Conservation (phyloP, 2,888 invertebrate genomes). For the Lingula anatina region DNA sequence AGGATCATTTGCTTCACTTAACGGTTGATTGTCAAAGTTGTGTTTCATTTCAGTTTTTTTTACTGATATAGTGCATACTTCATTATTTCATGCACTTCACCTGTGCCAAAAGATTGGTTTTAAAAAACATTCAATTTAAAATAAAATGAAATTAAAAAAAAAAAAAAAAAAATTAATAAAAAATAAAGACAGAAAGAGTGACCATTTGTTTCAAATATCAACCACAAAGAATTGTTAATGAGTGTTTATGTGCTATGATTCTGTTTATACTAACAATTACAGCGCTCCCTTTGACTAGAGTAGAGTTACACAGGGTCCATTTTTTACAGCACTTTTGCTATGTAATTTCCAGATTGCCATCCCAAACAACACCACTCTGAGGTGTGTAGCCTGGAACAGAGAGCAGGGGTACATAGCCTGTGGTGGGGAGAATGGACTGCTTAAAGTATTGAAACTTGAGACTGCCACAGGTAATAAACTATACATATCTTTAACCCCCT, state of each 20-base stretch:
- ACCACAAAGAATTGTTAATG: background rate
- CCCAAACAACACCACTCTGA: constrained; percentile 86
- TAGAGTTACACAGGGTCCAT: background rate
- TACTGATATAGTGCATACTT: too few relatives aligned
- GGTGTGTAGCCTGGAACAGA: constrained; percentile 91
- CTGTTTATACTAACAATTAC: background rate
- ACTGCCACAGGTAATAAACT: constrained; percentile 18
- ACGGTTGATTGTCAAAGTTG: too few relatives aligned
- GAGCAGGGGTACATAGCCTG: constrained; percentile 94
- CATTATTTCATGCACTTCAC: too few relatives aligned
- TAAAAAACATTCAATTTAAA: too few relatives aligned
- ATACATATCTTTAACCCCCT: too few relatives aligned
- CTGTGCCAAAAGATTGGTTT: too few relatives aligned
- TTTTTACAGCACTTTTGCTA: background rate
- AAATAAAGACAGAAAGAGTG: too few relatives aligned
- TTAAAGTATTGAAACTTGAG: constrained; percentile 89
- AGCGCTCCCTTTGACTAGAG: constrained; percentile 4
- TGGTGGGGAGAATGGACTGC: constrained; percentile 90
- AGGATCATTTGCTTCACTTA: too few relatives aligned
- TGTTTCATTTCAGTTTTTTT: too few relatives aligned
- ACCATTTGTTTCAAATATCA: too few relatives aligned
- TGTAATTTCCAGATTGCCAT: constrained; percentile 75
- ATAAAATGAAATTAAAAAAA: too few relatives aligned
- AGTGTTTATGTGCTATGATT: background rate
- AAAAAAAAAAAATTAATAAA: too few relatives aligned